Percentiles rank a stretch among this genome's conserved stretches.
These are phyloP conservation scores for Pristionchus exspectatus DNA, from an alignment of 2,888 invertebrate genomes.

Conservation along the genomic window DNA sequence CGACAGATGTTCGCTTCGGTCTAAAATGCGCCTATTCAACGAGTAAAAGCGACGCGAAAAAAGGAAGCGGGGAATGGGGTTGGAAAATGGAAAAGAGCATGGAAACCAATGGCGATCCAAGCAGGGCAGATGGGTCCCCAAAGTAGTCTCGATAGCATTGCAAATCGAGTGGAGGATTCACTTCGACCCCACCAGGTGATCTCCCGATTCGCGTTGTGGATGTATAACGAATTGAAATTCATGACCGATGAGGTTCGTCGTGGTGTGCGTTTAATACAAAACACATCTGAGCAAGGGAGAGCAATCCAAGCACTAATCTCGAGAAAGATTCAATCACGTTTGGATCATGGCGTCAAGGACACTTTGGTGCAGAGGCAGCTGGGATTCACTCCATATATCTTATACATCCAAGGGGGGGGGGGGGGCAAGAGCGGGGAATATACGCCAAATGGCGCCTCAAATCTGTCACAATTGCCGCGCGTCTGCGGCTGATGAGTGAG, in stretches of 20 bases:
- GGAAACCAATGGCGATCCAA: not conserved
- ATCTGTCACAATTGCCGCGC: slow-evolving; percentile 43
- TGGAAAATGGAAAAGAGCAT: not conserved
- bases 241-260: no score
- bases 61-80: not conserved
- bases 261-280: no score
- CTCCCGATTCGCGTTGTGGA: not conserved
- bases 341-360: no score
- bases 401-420: not conserved
- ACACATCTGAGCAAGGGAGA: no score
- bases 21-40: not conserved
- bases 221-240: no score
- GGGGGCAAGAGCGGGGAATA: not conserved
- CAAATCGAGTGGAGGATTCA: no score
- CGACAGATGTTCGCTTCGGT: not conserved
- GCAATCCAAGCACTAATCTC: no score
- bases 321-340: no score
- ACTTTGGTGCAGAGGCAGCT: not conserved
- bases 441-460: slow-evolving; percentile 46
- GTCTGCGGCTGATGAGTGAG: slow-evolving; percentile 26
- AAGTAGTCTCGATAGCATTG: no score
- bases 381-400: not conserved
- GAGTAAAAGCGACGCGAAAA: not conserved
- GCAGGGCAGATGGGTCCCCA: not conserved
- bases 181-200: not conserved